Evolutionary conservation across 2,113 vertebrate species (phyloP), one percentile per base, ranked within the genome.

Genomic region (Microtus pennsylvanicus): DNA sequence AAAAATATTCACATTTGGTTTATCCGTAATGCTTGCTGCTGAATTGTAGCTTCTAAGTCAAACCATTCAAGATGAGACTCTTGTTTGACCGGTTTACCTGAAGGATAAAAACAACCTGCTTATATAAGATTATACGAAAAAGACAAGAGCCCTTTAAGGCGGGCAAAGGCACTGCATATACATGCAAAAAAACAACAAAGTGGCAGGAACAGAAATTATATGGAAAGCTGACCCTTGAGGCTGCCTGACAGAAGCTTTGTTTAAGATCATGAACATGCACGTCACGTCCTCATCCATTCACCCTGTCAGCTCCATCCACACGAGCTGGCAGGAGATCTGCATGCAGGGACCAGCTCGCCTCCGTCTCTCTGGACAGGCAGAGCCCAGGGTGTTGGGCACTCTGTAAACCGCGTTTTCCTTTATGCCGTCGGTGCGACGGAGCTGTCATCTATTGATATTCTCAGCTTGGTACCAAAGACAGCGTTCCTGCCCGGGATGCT

Each of bases 201-300:
- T 14, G 93, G 80, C 61, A 87, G 94, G 74, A 55, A 76, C 35
- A 93, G 82, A 92, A 92, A 93, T 91, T n/a, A 82, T 22, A 50
- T 45, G 81, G 95, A 94, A 95, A 76, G 93, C 94, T 96, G 93
- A 96, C 91, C 92, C 87, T 85, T 47, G 87, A 76, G 89, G 75
- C 86, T 45, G 47, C 55, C 74, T 80, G 93, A 93, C 92, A 80
- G 77, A 63, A 14, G 89, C 97, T 97, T 97, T 97, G 97, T 97
- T 97, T 94, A 93, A 61, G 74, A 72, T 93, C 87, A 96, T 97
- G 95, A 97, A 77, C 92, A 96, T 97, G 93, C 96, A 91, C 1
- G 65, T 95, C 97, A 98, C 96, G 82, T 96, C 33, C 8, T 35
- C 94, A 80, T 74, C 85, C 55, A 6, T 81, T 93, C 88, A 92